Base-by-base conservation (phyloP, 2,113 vertebrate genomes). In the Gulo gulo region DNA sequence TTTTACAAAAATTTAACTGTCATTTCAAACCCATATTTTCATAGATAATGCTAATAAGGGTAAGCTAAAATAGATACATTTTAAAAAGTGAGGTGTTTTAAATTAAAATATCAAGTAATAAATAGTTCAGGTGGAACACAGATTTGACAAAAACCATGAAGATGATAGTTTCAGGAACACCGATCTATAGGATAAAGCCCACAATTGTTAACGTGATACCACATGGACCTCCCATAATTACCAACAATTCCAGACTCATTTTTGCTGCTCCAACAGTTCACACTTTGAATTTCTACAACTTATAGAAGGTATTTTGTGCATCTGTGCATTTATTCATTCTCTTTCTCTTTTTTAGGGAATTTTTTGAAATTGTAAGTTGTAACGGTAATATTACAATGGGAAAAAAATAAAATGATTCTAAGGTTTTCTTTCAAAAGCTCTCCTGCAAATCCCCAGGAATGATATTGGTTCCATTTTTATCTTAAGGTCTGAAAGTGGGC, bases 31-130 rank as follows among this genome's bases (percentile, higher is more conserved):
- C 36, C 29, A 1, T 81, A 73, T 88, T 88, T 96, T 94, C n/a
- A 92, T 50, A 57, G 69, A 52, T 84, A 45, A 16, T 85, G 9
- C 61, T 88, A 78, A 91, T 88, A 78, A 91, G n/a, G 39, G 34
- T 88, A 67, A 84, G 55, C 31, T 92, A 55, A 93, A 73, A 12
- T 80, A 84, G 31, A 8, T 65, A 34, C 16, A 31, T 50, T 89
- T 89, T 94, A 5, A 16, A 83, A 89, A 89, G 39, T 39, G 45
- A 69, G 26, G 14, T 89, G 79, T 89, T 91, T 90, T 42, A 79
- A 83, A 88, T 82, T 84, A 85, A 92, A 85, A 80, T 88, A 93
- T 39, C 23, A 93, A 85, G 47, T 89, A 45, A 83, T 59, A 80
- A 89, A 47, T 88, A 34, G 26, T 88, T 79, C 18, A 55, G 50